A percentile compares a stretch with the other conserved stretches of the same genome.
These are phyloP conservation scores for Agrilus cyanescens DNA, from an alignment of 2,888 invertebrate species.

Conservation along the genomic window DNA sequence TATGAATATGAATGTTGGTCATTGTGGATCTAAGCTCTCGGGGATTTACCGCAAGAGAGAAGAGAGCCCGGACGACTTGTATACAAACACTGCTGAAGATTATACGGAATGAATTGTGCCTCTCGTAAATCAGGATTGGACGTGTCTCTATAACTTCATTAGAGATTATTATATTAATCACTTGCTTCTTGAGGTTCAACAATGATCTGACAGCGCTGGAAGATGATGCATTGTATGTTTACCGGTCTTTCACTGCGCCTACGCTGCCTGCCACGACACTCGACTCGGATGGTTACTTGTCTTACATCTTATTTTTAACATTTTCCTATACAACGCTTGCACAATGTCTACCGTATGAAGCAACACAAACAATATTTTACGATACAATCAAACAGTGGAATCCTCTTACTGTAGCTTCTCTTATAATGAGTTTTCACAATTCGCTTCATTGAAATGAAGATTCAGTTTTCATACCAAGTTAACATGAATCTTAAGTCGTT, in stretches of 20 bases:
- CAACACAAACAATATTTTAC: too few relatives aligned
- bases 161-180: constrained; percentile 38
- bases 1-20: constrained; percentile 31
- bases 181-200: constrained; percentile 28
- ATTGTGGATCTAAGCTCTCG: constrained; percentile 24
- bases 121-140: constrained; percentile 35
- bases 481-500: too few relatives aligned
- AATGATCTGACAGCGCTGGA: constrained; percentile 23
- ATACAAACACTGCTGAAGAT: constrained; percentile 26
- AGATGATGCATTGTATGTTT: constrained; percentile 12
- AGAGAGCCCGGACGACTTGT: constrained; percentile 17
- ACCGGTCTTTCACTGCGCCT: neutral
- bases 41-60: constrained; percentile 24
- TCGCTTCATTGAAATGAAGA: too few relatives aligned
- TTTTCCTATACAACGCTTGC: too few relatives aligned
- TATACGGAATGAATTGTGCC: constrained; percentile 31
- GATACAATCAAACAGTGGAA: too few relatives aligned
- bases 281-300: too few relatives aligned
- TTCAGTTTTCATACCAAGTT: too few relatives aligned
- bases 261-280: too few relatives aligned
- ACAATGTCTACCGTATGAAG: too few relatives aligned
- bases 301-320: too few relatives aligned
- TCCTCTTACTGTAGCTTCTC: too few relatives aligned
- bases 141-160: constrained; percentile 37
- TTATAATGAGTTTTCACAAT: too few relatives aligned